Evolutionary conservation across 1,140 invertebrate species (phyloP).

Genomic region (Cydia splendana): DNA sequence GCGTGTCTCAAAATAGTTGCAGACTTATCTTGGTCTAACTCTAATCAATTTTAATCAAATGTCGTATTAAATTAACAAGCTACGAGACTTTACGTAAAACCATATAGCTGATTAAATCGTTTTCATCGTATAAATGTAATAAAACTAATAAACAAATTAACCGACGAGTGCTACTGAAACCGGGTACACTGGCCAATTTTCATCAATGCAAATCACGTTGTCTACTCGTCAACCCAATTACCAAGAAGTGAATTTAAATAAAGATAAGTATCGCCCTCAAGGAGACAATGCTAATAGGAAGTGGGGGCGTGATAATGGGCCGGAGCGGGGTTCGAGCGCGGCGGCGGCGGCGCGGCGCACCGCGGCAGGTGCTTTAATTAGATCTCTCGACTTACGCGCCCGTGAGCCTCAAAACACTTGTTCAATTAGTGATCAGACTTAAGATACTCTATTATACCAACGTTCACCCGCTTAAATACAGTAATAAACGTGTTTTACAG

Average conservation of each 20-base stretch:
- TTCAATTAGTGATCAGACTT: slow-evolving; percentile 75
- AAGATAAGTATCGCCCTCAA: slow-evolving; percentile 79
- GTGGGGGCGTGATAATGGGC: slow-evolving; percentile 75
- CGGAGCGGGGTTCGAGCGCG: slow-evolving; percentile 57
- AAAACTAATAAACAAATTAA: slow-evolving; percentile 74
- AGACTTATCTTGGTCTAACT: too few species aligned
- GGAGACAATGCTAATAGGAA: slow-evolving; percentile 78
- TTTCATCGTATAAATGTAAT: slow-evolving; percentile 59
- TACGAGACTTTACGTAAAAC: slow-evolving; percentile 14
- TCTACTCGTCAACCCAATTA: slow-evolving; percentile 79
- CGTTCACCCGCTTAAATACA: slow-evolving; percentile 47
- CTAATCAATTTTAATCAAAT: not conserved
- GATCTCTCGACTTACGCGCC: slow-evolving; percentile 73
- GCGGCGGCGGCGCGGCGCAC: slow-evolving; percentile 51
- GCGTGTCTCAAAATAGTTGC: too few species aligned
- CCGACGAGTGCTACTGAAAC: slow-evolving; percentile 57
- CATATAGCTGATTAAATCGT: slow-evolving; percentile 46
- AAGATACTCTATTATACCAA: slow-evolving; percentile 70
- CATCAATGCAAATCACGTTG: slow-evolving; percentile 80
- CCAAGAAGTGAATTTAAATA: slow-evolving; percentile 80
- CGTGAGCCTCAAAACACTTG: slow-evolving; percentile 74
- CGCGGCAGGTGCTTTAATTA: slow-evolving; percentile 77
- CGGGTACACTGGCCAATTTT: slow-evolving; percentile 72
- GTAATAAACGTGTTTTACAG: slow-evolving; percentile 21
- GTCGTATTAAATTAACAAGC: not conserved